Evolutionary conservation across 2,797 vertebrate species (phyloP).

Genomic region (Mycteria americana): DNA sequence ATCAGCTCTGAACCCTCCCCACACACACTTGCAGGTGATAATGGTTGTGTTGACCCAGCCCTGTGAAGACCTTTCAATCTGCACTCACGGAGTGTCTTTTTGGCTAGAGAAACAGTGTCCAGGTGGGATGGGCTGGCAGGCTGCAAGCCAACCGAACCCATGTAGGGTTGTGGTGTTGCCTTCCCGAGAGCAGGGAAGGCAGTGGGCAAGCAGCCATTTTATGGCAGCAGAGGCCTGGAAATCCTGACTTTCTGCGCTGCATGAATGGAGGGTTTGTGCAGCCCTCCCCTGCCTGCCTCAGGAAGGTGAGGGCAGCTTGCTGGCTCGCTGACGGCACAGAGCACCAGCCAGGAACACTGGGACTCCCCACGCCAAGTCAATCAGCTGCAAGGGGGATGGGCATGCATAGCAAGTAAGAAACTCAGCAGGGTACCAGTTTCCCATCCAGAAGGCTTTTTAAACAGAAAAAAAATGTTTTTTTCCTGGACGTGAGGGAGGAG

Average conservation of each 20-base stretch:
- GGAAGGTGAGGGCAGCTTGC: neutral
- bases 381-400: neutral
- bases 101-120: neutral
- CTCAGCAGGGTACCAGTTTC: neutral
- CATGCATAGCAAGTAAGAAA: neutral
- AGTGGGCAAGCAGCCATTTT: neutral
- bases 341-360: neutral
- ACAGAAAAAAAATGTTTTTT: neutral
- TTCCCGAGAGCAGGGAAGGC: neutral
- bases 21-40: neutral
- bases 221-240: neutral
- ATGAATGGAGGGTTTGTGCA: constrained; percentile 32
- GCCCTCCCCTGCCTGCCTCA: neutral
- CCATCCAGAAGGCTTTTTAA: neutral
- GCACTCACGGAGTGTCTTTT: fast-evolving
- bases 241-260: neutral
- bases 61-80: neutral
- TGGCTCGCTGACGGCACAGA: neutral
- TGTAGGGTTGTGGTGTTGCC: neutral
- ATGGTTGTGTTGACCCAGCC: neutral
- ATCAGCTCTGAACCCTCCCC: neutral
- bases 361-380: neutral
- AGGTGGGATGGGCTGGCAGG: neutral
- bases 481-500: neutral
- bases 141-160: neutral